Percentiles rank a stretch among this genome's conserved stretches.
Conservation (phyloP, 2,797 vertebrate genomes). For the Sternarchorhynchus goeldii region DNA sequence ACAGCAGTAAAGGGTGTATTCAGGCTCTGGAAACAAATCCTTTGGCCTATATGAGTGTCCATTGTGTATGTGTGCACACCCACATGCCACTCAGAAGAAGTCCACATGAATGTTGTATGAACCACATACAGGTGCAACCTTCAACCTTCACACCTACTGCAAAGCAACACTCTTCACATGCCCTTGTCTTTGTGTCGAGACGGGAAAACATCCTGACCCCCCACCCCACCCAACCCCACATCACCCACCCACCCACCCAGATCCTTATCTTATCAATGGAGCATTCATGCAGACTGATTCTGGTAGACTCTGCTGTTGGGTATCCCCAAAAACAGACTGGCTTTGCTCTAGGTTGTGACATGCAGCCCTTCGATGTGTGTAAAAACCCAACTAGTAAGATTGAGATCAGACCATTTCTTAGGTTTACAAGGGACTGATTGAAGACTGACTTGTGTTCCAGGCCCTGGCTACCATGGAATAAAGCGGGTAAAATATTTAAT, state of each 20-base stretch:
- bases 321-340: no score
- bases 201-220: constrained; percentile 22
- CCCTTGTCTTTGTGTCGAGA: constrained; percentile 7
- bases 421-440: constrained; percentile 12
- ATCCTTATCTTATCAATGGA: constrained; percentile 12
- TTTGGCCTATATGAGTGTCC: not conserved
- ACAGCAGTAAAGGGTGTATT: not conserved
- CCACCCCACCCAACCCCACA: no score
- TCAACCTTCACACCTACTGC: constrained; percentile 13
- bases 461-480: not conserved
- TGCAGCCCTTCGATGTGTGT: not conserved
- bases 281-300: constrained; percentile 17
- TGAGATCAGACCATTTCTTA: constrained; percentile 9
- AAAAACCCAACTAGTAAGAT: constrained; percentile 35
- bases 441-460: not conserved
- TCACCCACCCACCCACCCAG: not conserved
- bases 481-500: not conserved
- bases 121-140: constrained; percentile 13
- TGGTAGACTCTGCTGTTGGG: no score
- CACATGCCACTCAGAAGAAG: constrained; percentile 4
- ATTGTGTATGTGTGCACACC: constrained; percentile 17
- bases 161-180: not conserved
- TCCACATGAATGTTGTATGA: not conserved
- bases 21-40: not conserved
- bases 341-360: no score